These are phyloP conservation scores for Mesoclemmys tuberculata DNA, from an alignment of 2,113 vertebrate species.

Conservation along the genomic window DNA sequence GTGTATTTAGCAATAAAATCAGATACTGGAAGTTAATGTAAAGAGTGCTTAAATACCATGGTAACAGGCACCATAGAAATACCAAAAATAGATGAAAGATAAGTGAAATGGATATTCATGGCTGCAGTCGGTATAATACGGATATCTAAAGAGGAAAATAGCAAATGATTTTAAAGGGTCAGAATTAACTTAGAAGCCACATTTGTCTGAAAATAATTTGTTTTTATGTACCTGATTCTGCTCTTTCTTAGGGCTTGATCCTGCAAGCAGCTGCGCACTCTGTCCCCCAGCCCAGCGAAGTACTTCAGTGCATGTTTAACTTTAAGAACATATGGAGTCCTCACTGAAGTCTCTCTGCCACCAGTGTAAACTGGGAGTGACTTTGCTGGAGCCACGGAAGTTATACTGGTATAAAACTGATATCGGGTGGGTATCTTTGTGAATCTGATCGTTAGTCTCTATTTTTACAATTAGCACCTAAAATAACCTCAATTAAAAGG, in stretches of 20 bases:
- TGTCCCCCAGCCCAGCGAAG: neutral
- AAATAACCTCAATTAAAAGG: neutral
- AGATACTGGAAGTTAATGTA: neutral
- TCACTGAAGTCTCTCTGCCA: neutral
- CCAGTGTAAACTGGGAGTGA: neutral
- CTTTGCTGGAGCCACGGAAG: neutral
- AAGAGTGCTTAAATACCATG: neutral
- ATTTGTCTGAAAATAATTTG: neutral
- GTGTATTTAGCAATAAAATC: neutral
- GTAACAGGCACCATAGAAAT: neutral
- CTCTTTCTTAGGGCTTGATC: neutral
- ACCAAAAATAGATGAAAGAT: neutral
- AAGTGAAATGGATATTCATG: neutral
- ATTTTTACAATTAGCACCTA: neutral
- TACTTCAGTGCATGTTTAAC: neutral
- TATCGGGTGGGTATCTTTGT: neutral
- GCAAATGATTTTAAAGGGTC: neutral
- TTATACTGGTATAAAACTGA: neutral
- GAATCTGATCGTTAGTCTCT: neutral
- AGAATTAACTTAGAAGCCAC: neutral
- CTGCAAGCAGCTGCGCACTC: neutral
- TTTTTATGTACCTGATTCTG: neutral
- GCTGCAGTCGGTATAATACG: neutral
- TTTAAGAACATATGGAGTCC: neutral
- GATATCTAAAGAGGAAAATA: slow-evolving; percentile 14